These are phyloP conservation scores for Pegoplata infirma DNA, from an alignment of 2,888 invertebrate species.

Conservation along the genomic window DNA sequence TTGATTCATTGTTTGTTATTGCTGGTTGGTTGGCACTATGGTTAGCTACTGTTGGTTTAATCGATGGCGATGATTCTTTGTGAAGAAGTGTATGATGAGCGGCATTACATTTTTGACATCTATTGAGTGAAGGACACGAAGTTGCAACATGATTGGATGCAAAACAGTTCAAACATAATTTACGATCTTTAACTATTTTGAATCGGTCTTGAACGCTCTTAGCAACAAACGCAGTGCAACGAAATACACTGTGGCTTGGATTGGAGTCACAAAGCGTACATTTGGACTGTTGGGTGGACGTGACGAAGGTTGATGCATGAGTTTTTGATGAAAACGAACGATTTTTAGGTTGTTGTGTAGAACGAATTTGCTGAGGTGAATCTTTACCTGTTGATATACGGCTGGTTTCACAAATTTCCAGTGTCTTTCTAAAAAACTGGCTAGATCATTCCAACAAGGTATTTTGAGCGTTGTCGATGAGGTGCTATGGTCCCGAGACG, in stretches of 20 bases:
- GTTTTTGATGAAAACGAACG: background rate
- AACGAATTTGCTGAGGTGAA: background rate
- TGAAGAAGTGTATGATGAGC: slow-evolving; percentile 26
- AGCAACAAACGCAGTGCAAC: slow-evolving; percentile 19
- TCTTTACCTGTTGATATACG: background rate
- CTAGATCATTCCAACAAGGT: slow-evolving; percentile 16
- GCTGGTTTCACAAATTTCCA: slow-evolving; percentile 20
- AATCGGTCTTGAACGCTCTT: slow-evolving; percentile 4
- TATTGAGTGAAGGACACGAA: slow-evolving; percentile 4
- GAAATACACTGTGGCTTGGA: slow-evolving; percentile 10
- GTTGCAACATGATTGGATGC: slow-evolving; percentile 16
- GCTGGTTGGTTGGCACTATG: background rate
- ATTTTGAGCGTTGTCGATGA: background rate
- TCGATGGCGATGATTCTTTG: background rate
- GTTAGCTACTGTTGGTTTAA: background rate
- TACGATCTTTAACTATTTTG: background rate
- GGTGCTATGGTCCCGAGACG: background rate
- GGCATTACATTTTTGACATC: slow-evolving; percentile 15
- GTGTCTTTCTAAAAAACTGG: slow-evolving; percentile 14
- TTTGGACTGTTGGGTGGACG: background rate
- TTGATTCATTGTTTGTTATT: background rate
- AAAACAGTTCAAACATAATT: slow-evolving; percentile 17
- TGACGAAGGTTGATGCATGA: background rate
- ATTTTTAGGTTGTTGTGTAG: background rate
- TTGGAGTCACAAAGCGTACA: background rate